Evolutionary conservation across 2,888 invertebrate genomes (phyloP).

Genomic region (Ormyrus pomaceus): DNA sequence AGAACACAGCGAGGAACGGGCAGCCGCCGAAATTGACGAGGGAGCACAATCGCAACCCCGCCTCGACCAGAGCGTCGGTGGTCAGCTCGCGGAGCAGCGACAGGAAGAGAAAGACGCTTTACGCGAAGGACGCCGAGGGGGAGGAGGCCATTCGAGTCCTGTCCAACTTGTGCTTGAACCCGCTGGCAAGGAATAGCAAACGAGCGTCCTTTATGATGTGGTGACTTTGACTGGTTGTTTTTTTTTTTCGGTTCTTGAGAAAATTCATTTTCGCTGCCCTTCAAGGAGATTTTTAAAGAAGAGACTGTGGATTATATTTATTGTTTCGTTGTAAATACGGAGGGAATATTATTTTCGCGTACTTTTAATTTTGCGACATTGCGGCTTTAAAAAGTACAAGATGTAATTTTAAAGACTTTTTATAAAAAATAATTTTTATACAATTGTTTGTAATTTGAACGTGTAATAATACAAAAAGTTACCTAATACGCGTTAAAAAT

Average conservation of each 20-base stretch:
- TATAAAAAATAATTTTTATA: no score
- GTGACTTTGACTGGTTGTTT: conserved; percentile 58
- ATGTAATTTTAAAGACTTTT: no score
- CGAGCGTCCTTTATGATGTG: conserved; percentile 71
- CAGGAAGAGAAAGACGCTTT: conserved; percentile 69
- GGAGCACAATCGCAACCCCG: background rate
- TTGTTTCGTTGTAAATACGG: background rate
- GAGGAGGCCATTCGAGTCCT: conserved; percentile 70
- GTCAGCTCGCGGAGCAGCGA: conserved; percentile 52
- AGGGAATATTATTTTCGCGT: no score
- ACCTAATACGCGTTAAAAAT: no score
- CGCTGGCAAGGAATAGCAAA: conserved; percentile 68
- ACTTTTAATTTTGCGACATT: no score
- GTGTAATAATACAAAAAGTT: no score
- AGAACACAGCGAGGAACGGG: conserved; percentile 23
- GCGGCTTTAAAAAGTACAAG: no score
- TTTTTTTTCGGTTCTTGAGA: background rate
- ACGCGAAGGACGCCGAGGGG: conserved; percentile 69
- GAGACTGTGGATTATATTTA: conserved; percentile 17
- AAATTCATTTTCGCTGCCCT: conserved; percentile 38
- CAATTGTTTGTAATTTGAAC: no score
- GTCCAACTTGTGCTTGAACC: conserved; percentile 70
- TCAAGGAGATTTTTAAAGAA: background rate
- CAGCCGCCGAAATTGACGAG: background rate
- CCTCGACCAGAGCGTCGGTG: conserved; percentile 39